A percentile compares a stretch with the other conserved stretches of the same genome.
Conservation (phyloP, 2,113 vertebrate genomes). For the Lycocorax pyrrhopterus region DNA sequence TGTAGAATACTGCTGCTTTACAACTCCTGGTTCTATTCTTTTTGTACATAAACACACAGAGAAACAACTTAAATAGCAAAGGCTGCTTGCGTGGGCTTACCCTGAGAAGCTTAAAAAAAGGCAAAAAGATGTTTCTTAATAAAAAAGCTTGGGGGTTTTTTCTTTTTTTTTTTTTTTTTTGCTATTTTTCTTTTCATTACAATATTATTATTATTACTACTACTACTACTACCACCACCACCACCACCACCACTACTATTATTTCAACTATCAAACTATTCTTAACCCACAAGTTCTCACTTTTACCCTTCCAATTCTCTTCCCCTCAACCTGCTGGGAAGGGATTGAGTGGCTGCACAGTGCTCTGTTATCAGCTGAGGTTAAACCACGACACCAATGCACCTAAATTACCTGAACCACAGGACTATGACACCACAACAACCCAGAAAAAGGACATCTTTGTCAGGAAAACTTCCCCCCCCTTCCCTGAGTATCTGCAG, state of each 20-base stretch:
- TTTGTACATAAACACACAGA: not conserved
- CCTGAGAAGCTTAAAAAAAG: not conserved
- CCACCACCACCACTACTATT: no score
- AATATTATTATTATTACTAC: not conserved
- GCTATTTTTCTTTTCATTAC: not conserved
- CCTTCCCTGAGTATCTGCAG: not conserved
- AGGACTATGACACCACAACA: rapidly evolving
- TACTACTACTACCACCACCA: no score
- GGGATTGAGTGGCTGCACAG: rapidly evolving
- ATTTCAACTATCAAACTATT: not conserved
- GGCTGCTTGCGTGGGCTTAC: not conserved
- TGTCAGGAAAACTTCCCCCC: not conserved
- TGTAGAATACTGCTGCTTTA: not conserved
- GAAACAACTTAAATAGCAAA: not conserved
- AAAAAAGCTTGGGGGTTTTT: not conserved
- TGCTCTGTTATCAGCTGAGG: not conserved
- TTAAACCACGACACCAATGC: not conserved
- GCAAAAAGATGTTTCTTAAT: not conserved
- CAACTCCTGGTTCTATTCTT: not conserved
- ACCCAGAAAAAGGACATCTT: not conserved
- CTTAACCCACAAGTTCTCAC: not conserved
- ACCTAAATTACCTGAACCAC: not conserved
- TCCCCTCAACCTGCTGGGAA: not conserved
- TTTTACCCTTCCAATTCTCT: not conserved
- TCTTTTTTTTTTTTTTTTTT: no score